Conservation (phyloP, 2,113 vertebrate genomes). For the Larimichthys crocea region DNA sequence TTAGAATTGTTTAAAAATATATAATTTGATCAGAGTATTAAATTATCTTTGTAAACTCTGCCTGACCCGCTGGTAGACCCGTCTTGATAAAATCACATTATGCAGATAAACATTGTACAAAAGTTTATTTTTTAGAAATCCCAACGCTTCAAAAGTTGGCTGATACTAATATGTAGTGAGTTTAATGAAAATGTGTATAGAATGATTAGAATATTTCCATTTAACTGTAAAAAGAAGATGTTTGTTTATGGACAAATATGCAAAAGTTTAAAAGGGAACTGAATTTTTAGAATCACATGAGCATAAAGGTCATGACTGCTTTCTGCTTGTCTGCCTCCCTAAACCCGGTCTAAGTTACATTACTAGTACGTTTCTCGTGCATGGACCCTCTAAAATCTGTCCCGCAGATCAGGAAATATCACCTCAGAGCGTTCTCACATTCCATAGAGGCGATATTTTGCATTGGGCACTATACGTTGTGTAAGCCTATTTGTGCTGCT, state of each 20-base stretch:
- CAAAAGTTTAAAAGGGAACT: neutral
- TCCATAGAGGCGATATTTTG: conserved; percentile 39
- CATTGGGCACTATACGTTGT: conserved; percentile 18
- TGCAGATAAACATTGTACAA: neutral
- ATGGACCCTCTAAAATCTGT: neutral
- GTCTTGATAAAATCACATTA: neutral
- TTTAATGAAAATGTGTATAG: neutral
- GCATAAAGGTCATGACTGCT: neutral
- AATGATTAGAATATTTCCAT: neutral
- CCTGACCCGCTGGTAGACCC: neutral
- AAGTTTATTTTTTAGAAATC: neutral
- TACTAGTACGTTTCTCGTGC: neutral
- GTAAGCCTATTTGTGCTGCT: conserved; percentile 71
- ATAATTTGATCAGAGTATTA: neutral
- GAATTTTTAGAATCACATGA: conserved; percentile 14
- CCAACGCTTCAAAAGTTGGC: neutral
- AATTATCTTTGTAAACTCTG: neutral
- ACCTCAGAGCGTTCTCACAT: conserved; percentile 50
- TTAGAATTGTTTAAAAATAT: too few relatives aligned
- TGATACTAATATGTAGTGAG: neutral
- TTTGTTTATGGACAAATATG: neutral
- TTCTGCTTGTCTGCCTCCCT: neutral
- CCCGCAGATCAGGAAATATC: neutral
- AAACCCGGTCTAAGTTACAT: neutral
- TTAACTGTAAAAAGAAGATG: neutral